A percentile compares a stretch with the other conserved stretches of the same genome.
These are phyloP conservation scores for Periophthalmus magnuspinnatus DNA, from an alignment of 2,797 vertebrate species.

Conservation along the genomic window DNA sequence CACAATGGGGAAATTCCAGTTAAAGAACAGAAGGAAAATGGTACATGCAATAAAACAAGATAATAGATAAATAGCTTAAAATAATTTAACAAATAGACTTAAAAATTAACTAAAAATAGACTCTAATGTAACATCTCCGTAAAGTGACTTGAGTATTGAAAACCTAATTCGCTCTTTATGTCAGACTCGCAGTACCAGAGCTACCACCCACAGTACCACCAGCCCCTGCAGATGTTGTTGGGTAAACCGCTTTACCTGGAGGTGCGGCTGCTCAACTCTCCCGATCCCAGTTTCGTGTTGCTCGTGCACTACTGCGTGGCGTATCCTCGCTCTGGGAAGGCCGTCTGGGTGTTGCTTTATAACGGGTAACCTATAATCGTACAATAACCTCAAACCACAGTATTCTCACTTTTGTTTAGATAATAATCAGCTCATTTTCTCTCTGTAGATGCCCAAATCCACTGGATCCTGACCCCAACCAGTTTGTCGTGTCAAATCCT, in stretches of 20 bases:
- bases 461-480: slow-evolving; percentile 61
- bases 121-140: too few species aligned
- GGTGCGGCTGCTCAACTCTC: slow-evolving; percentile 74
- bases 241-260: slow-evolving; percentile 78
- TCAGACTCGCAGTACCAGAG: slow-evolving; percentile 71
- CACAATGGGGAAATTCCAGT: too few species aligned
- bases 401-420: background rate
- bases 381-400: background rate
- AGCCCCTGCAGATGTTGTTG: slow-evolving; percentile 75
- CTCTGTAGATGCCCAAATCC: slow-evolving; percentile 75
- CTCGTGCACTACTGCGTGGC: slow-evolving; percentile 82
- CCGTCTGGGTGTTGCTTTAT: slow-evolving; percentile 80
- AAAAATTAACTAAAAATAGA: too few species aligned
- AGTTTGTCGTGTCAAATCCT: slow-evolving; percentile 37
- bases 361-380: slow-evolving; percentile 67
- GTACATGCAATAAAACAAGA: too few species aligned
- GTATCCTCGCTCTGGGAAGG: slow-evolving; percentile 77
- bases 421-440: background rate
- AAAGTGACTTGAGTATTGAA: too few species aligned
- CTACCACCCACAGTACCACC: slow-evolving; percentile 80
- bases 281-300: slow-evolving; percentile 71
- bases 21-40: too few species aligned
- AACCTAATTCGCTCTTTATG: slow-evolving; percentile 1
- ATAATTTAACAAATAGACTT: too few species aligned
- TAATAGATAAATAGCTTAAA: too few species aligned